Percentiles rank a stretch among this genome's conserved stretches.
Conservation (phyloP, 2,113 vertebrate species). For the Pachycephala philippinensis region DNA sequence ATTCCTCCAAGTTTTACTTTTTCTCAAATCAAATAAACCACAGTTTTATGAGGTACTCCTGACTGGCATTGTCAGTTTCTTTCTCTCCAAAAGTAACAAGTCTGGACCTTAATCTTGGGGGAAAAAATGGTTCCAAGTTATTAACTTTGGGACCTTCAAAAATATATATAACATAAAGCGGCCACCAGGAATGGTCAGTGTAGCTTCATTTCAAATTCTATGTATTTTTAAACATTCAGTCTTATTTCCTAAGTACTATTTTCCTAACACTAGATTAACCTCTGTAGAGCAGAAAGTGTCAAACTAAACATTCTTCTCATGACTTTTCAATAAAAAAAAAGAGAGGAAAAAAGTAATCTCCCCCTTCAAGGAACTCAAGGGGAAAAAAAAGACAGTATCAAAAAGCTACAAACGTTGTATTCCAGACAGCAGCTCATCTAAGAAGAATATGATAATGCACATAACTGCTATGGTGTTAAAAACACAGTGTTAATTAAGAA, state of each 20-base stretch:
- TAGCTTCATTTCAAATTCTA: slow-evolving; percentile 20
- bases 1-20: background rate
- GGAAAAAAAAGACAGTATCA: background rate
- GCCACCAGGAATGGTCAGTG: background rate
- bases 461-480: background rate
- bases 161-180: slow-evolving; percentile 14
- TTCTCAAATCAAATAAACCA: slow-evolving; percentile 10
- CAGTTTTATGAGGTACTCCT: background rate
- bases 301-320: background rate
- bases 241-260: background rate
- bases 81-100: slow-evolving; percentile 6
- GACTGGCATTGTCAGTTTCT: background rate
- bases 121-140: background rate
- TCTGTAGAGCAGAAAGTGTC: background rate
- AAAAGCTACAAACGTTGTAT: background rate
- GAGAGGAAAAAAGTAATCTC: background rate
- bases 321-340: background rate
- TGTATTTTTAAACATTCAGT: background rate
- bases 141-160: background rate
- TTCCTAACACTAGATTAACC: background rate
- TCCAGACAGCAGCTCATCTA: background rate
- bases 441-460: background rate
- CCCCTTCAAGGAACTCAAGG: background rate
- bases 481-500: background rate
- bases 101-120: background rate